Evolutionary conservation across 30 jellyfish, hydroid and myxozoan genomes (phyloP).

Genomic region (Aurelia sp.): DNA sequence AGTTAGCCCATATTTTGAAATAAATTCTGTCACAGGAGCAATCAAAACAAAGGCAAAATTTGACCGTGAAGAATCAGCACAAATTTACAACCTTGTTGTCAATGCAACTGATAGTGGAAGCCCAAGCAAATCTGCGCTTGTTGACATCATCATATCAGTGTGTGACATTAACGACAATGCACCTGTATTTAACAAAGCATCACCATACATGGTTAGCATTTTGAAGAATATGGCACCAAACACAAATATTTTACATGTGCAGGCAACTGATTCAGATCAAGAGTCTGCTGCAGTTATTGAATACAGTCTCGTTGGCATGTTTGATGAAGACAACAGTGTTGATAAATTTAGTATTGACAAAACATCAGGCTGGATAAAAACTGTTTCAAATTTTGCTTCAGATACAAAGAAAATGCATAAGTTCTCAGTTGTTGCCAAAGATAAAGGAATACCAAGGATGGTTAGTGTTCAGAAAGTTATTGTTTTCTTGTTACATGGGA

Average conservation of each 20-base stretch:
- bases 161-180: slow-evolving; percentile 85
- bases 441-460: slow-evolving; percentile 70
- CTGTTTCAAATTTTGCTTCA: slow-evolving; percentile 13
- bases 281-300: slow-evolving; percentile 45
- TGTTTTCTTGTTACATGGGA: slow-evolving; percentile 51
- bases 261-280: slow-evolving; percentile 89
- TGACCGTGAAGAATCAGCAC: slow-evolving; percentile 80
- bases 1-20: slow-evolving; percentile 53
- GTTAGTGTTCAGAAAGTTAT: slow-evolving; percentile 50
- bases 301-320: slow-evolving; percentile 61
- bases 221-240: slow-evolving; percentile 28
- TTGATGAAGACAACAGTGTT: slow-evolving; percentile 40
- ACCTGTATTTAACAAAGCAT: slow-evolving; percentile 75
- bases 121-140: slow-evolving; percentile 58
- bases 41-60: slow-evolving; percentile 66
- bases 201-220: slow-evolving; percentile 82
- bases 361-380: slow-evolving; percentile 70
- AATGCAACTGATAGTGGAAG: slow-evolving; percentile 91
- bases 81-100: slow-evolving; percentile 52
- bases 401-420: slow-evolving; percentile 22
- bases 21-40: slow-evolving; percentile 71
- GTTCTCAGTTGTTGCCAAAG: slow-evolving; percentile 73
- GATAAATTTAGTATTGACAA: slow-evolving; percentile 52
- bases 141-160: slow-evolving; percentile 56
- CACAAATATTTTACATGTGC: slow-evolving; percentile 53